Base-by-base conservation (phyloP, 2,113 vertebrate genomes). In the Plecotus auritus region DNA sequence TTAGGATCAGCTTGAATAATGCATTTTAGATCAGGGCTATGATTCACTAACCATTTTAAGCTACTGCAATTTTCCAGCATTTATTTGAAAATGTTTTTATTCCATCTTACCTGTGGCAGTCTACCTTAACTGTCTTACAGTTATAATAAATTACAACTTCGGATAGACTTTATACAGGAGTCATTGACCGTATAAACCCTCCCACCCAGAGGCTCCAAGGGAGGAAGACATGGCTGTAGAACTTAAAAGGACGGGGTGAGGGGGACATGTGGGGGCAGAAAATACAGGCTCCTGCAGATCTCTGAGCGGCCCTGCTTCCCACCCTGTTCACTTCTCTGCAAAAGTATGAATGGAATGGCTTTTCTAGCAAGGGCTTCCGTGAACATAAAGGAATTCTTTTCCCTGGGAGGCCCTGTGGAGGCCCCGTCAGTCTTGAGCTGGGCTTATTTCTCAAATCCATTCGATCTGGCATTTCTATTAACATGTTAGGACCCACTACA, bases 321-420 rank as follows among this genome's bases (percentile, higher is more conserved):
- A 59, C 74, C 84, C 81, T 4, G 61, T 54, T 81, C 85, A 22
- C 30, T 70, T 45, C 77, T 83, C 81, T 54, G 77, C 87, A 70
- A 90, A 93, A 77, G 85, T 90, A 85, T 87, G 90, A 92, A 85
- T 88, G 94, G 96, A 96, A 97, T 91, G 88, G 69, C 95, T 90
- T 94, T 95, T 97, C 92, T 82, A 83, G 94, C 95, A 95, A 66
- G 51, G 47, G 40, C 74, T 88, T 97, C 85, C 67, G 28, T 51
- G 78, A 73, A 86, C 84, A 93, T 88, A 95, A 96, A 96, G 88
- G 93, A 90, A 94, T 96, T 97, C 92, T 82, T 72, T 90, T 95
- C 90, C 93, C 82, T 82, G 59, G 88, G 95, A 96, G 93, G 85
- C 88, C 88, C 59, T 0, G 9, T 69, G 67, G 77, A 77, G 49